Base-by-base conservation (phyloP, 1,140 invertebrate genomes). In the Heliconius congener region DNA sequence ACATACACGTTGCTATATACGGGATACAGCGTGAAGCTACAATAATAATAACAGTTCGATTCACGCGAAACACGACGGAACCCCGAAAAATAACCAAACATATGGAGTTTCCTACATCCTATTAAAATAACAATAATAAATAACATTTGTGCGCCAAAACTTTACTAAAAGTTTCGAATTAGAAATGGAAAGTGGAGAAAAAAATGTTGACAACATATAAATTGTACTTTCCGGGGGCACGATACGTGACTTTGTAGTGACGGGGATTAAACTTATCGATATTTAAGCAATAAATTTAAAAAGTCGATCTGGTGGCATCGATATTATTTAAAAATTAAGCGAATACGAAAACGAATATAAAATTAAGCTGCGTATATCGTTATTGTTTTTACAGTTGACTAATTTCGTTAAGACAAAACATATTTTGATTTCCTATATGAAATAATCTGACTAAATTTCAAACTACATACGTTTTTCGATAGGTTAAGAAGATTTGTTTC, bases 161-260 rank as follows among this genome's bases (percentile, higher is more conserved):
- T 71, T 46, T 23, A n/a, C 46, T 13, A 34, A 77, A 77, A 77
- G 76, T 77, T 77, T 39, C 66, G 76, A 77, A 77, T 77, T 77
- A 77, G 75, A 77, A 77, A 77, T 77, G 71, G 76, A 52, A 77
- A 77, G 70, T 77, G 76, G 66, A 37, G 27, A 77, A 77, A 77
- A 77, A 77, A 52, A 55, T 72, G 71, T 77, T 55, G 46, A 77
- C 37, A 77, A 77, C 70, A 77, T 77, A 77, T 77, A 77, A 77
- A 77, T 77, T 77, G 76, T 77, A 71, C 52, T 55, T 77, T 77
- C 71, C 71, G 76, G 71, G 50, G 70, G 46, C 39, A 71, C 60
- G 75, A 60, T 76, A 77, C 76, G 76, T 77, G 76, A 77, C 76
- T 50, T 57, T 66, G 27, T 66, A 66, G 60, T 27, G 60, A 66